Base-by-base conservation (phyloP, 2,113 vertebrate genomes). In the Aepyceros melampus region DNA sequence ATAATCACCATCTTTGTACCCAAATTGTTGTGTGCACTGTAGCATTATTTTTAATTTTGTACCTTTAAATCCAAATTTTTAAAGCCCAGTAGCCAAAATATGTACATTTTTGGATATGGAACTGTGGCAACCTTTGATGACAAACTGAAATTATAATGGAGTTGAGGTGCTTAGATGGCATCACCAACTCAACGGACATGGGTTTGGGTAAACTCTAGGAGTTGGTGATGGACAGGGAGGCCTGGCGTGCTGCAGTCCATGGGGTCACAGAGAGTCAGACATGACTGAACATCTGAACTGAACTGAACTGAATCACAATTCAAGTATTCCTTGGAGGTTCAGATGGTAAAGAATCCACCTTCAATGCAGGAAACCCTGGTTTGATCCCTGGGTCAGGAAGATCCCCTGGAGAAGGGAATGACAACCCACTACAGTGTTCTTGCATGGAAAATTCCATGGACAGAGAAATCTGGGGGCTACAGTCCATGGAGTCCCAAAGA, bases 81-180 rank as follows among this genome's bases (percentile, higher is more conserved):
- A 93, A 45, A 88, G 10, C 13, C 17, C 43, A 76, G n/a, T 10
- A 71, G 60, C 87, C 47, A 58, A 91, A 94, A 89, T 82, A 88
- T 4, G 9, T 36, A 21, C 6, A 67, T 21, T 95, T 89, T 60
- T 74, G 56, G 21, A 58, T 15, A 33, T 51, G n/a, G 1, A 89
- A 27, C 36, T 23, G 2, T 94, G 9, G 17, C 56, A 49, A 85
- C 7, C 49, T 83, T 83, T 36, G 49, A 83, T 83, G 49, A 55
- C 79, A 51, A 51, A 82, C 5, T 81, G 45, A 81, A 81, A 49
- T 81, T 81, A 81, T 33, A 81, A 49, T 36, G 12, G 33, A n/a
- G 10, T 83, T 71, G 19, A 36, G 19, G 36, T 71, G 2, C n/a
- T 71, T 36, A 21, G 64, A 71, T 71, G 19, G n/a, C 19, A 71